Conservation (phyloP, 2,888 invertebrate species). For the Ethmia dodecea region DNA sequence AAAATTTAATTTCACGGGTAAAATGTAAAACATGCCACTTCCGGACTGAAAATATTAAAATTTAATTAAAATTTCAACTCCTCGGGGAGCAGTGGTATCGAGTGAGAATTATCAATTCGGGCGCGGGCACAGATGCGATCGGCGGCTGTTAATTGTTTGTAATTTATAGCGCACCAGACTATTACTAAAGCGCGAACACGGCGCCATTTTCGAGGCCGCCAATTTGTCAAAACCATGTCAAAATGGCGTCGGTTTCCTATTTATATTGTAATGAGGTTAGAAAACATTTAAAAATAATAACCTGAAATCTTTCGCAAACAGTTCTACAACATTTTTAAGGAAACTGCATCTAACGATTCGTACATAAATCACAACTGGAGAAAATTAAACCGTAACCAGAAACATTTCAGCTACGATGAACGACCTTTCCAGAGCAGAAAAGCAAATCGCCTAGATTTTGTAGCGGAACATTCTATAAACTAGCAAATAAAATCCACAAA, state of each 20-base stretch:
- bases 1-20: no score
- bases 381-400: slow-evolving; percentile 35
- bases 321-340: slow-evolving; percentile 2
- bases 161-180: slow-evolving; percentile 24
- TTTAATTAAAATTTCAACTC: slow-evolving; percentile 29
- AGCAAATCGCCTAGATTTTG: slow-evolving; percentile 42
- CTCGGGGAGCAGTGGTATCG: slow-evolving; percentile 17
- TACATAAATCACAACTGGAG: slow-evolving; percentile 24
- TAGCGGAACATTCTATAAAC: slow-evolving; percentile 37
- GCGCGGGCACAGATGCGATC: slow-evolving; percentile 30
- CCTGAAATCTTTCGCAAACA: no score
- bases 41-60: no score
- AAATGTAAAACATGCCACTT: no score
- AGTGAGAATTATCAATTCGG: slow-evolving; percentile 26
- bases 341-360: slow-evolving; percentile 32
- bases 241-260: slow-evolving; percentile 6
- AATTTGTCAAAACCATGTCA: slow-evolving; percentile 11
- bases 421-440: slow-evolving; percentile 28
- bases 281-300: no score
- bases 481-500: slow-evolving; percentile 36
- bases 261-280: background rate
- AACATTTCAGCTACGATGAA: slow-evolving; percentile 27
- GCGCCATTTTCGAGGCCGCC: slow-evolving; percentile 17
- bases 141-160: slow-evolving; percentile 30
- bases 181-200: slow-evolving; percentile 12